Conservation (phyloP, 2,113 vertebrate genomes). For the Hystrix brachyura region DNA sequence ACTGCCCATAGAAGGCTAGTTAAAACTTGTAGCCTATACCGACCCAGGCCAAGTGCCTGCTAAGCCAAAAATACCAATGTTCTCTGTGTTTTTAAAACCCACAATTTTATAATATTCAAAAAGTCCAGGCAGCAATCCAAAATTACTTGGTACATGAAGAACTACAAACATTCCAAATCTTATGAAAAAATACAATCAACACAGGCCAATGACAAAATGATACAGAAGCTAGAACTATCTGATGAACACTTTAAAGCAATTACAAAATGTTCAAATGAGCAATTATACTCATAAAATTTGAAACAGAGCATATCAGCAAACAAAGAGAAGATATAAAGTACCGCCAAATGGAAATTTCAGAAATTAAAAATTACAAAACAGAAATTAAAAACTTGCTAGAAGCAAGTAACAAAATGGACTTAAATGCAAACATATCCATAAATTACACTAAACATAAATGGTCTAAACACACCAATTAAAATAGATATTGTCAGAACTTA, state of each 20-base stretch:
- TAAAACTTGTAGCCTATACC: not conserved
- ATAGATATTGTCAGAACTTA: not conserved
- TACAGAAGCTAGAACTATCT: not conserved
- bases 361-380: constrained; percentile 17
- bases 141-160: not conserved
- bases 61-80: not conserved
- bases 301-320: not conserved
- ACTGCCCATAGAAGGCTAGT: not conserved
- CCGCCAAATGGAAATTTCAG: not conserved
- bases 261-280: not conserved
- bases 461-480: not conserved
- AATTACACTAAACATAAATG: not conserved
- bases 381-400: not conserved
- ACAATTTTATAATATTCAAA: not conserved
- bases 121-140: not conserved
- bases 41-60: not conserved
- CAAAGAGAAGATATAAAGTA: not conserved
- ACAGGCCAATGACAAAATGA: not conserved
- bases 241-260: not conserved
- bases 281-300: not conserved
- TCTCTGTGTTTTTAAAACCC: not conserved
- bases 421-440: not conserved
- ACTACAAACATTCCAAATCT: constrained; percentile 2
- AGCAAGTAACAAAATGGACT: not conserved
- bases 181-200: not conserved